phyloP scores from a whole-genome alignment of 2,888 invertebrate species.

The Philereme transversata region DNA sequence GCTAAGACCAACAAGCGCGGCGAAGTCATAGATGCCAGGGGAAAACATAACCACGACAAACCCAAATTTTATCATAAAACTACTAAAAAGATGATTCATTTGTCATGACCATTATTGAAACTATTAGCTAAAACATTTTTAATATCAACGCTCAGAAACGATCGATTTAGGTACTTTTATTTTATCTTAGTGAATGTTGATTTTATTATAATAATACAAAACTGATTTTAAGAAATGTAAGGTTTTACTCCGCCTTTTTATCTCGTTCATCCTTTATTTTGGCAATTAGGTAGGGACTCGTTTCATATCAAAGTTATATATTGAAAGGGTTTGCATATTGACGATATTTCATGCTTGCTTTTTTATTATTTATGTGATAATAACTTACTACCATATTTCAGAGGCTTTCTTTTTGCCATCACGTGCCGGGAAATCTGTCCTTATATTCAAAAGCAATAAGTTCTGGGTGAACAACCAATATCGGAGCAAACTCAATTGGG shows the following conservation, averaged over 20 bases:
- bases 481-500: conserved; percentile 76
- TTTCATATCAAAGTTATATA: not conserved
- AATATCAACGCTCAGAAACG: too few relatives aligned
- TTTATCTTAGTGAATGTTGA: not conserved
- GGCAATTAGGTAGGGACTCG: not conserved
- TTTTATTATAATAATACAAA: not conserved
- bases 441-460: conserved; percentile 75
- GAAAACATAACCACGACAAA: conserved; percentile 63
- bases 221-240: not conserved
- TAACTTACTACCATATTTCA: conserved; percentile 45
- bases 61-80: conserved; percentile 63
- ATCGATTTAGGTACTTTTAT: too few relatives aligned
- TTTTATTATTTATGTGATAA: conserved; percentile 11
- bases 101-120: conserved; percentile 34
- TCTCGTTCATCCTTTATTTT: not conserved
- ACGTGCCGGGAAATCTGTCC: conserved; percentile 74
- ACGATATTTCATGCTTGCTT: not conserved
- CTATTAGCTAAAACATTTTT: too few relatives aligned
- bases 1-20: conserved; percentile 64
- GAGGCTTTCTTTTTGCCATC: conserved; percentile 77
- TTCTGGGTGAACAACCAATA: conserved; percentile 81
- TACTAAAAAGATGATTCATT: conserved; percentile 55
- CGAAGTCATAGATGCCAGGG: conserved; percentile 54
- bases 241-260: not conserved
- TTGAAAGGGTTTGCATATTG: too few relatives aligned